Percentiles rank a stretch among this genome's conserved stretches.
phyloP scores from a whole-genome alignment of 2,797 vertebrate genomes.

The Australoheros facetus region DNA sequence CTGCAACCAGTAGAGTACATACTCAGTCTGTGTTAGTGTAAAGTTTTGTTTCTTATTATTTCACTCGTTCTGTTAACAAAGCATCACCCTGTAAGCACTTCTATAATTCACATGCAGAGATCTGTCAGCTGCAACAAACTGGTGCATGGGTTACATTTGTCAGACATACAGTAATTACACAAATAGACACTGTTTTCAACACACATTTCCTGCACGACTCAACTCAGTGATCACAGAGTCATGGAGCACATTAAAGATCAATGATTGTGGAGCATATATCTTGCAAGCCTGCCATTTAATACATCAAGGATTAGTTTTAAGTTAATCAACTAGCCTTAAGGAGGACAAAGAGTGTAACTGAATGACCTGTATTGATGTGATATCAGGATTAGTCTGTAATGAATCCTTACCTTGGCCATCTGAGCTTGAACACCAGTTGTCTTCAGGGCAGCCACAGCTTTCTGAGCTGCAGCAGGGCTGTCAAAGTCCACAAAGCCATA shows the following conservation, averaged over 20 bases:
- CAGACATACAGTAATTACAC: not conserved
- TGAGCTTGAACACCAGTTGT: conserved; percentile 95
- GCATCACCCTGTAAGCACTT: not conserved
- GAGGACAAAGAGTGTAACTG: conserved; percentile 22
- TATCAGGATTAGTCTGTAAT: conserved; percentile 58
- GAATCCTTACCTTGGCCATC: conserved; percentile 96
- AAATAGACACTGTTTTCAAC: not conserved
- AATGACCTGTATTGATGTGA: conserved; percentile 31
- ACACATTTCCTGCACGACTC: conserved; percentile 18
- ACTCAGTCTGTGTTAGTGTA: not conserved
- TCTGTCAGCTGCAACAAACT: conserved; percentile 6
- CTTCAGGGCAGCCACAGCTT: conserved; percentile 95
- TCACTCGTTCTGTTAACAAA: not conserved
- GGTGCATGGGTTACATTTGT: not conserved
- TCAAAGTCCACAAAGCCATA: conserved; percentile 99
- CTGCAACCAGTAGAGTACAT: not conserved
- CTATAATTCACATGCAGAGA: not conserved
- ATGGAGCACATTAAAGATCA: conserved; percentile 6
- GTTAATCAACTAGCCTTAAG: conserved; percentile 30
- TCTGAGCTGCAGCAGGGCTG: conserved; percentile 96
- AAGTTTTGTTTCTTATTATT: not conserved
- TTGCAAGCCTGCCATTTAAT: conserved; percentile 40
- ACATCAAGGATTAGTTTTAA: conserved; percentile 47
- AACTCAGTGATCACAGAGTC: conserved; percentile 5
- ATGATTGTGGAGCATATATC: not conserved